Evolutionary conservation across 2,888 invertebrate genomes (phyloP), one percentile per base, ranked within the genome.

Genomic region (Polydrusus cervinus): DNA sequence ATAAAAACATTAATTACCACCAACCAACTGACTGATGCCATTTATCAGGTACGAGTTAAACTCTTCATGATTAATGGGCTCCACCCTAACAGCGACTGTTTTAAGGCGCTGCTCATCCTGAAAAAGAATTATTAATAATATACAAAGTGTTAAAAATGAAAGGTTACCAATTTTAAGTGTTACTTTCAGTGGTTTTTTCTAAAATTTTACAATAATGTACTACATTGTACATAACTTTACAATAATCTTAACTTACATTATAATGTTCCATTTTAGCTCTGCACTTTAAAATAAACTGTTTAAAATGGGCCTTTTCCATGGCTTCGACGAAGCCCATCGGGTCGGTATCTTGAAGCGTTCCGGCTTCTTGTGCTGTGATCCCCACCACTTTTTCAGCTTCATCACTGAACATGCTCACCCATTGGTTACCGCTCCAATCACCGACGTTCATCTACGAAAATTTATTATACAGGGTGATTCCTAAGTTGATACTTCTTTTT

Each of bases 381-480:
- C 93, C 93, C 20, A 98, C 85, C 78, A 98, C 87, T 71, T 91
- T 89, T 85, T 97, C 97, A 0, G 93, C 96, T 30, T 92, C 89
- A 60, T 94, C 94, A 82, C 93, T 95, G 89, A 99, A 99, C 78
- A 95, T 92, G 1, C 97, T 98, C 9, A 94, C 92, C 94, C 98
- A 98, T 80, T 94, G 92, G 86, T 94, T 94, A 65, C 94, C 95
- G 0, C 95, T 93, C 86, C 92, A 93, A 87, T 99, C 99, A 0
- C 94, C 93, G 70, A 99, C 89, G 84, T 93, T 95, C 79, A 93
- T 91, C 96, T 97, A 34, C 85, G 78, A 77, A 64, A 55, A 71
- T 34, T 20, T n/a, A n/a, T 13, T 2, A n/a, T n/a, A 11, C 11
- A 11, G n/a, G n/a, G n/a, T n/a, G n/a, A n/a, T n/a, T n/a, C n/a